Evolutionary conservation across 2,113 vertebrate species (phyloP).

Genomic region (Syngnathoides biaculeatus): DNA sequence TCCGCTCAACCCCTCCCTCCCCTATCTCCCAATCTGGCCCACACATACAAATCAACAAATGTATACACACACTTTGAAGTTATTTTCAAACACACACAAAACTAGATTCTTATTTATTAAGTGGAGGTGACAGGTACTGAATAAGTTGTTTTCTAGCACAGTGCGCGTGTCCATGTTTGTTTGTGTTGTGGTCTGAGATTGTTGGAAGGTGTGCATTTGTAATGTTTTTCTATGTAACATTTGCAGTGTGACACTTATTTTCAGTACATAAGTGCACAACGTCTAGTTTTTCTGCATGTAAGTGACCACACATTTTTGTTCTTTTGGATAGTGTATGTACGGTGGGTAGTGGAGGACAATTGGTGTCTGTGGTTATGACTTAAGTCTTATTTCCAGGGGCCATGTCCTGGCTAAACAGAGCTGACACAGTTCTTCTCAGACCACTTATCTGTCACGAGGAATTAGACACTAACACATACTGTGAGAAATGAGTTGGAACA

Average conservation of each 20-base stretch:
- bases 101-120: conserved; percentile 99
- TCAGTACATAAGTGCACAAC: background rate
- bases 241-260: conserved; percentile 1
- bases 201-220: background rate
- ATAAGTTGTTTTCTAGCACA: conserved; percentile 80
- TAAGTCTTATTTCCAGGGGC: conserved; percentile 68
- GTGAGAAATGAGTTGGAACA: conserved; percentile 41
- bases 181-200: background rate
- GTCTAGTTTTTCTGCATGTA: background rate
- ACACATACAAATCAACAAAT: conserved; percentile 70
- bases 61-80: conserved; percentile 32
- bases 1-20: conserved; percentile 20
- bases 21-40: conserved; percentile 53
- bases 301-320: background rate
- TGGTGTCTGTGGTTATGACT: conserved; percentile 63
- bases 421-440: conserved; percentile 62
- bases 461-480: conserved; percentile 66
- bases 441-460: conserved; percentile 64
- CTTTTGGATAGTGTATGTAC: background rate
- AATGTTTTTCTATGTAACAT: conserved; percentile 1
- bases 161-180: conserved; percentile 31
- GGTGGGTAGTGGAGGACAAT: conserved; percentile 35
- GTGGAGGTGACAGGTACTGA: conserved; percentile 88
- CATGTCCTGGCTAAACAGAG: conserved; percentile 69
- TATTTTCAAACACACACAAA: conserved; percentile 56